These are phyloP conservation scores for Todiramphus chloris DNA, from an alignment of 2,113 vertebrate species.

Conservation along the genomic window DNA sequence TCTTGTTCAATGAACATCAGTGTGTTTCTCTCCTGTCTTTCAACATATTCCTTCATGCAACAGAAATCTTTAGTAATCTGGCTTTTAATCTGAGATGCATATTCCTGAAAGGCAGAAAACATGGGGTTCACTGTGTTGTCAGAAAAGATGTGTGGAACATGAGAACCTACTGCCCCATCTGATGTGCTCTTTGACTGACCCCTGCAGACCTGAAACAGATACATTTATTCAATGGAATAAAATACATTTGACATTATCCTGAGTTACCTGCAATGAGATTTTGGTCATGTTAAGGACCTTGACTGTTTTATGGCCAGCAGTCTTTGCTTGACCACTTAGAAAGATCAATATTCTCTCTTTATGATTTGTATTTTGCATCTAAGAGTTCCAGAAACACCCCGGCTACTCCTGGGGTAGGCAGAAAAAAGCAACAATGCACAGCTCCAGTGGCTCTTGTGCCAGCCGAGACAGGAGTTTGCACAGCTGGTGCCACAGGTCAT, in stretches of 20 bases:
- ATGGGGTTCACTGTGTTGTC: neutral
- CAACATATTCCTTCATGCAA: conserved; percentile 57
- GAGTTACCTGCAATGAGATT: neutral
- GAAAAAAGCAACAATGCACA: neutral
- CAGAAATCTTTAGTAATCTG: conserved; percentile 47
- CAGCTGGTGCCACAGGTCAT: neutral
- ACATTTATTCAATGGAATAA: neutral
- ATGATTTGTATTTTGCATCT: neutral
- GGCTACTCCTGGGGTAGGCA: neutral
- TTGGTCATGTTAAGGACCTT: neutral
- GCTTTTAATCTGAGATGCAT: conserved; percentile 34
- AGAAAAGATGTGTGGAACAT: neutral
- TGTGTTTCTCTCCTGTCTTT: conserved; percentile 44
- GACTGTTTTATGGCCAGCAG: neutral
- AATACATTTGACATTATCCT: neutral
- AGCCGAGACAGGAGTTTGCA: neutral
- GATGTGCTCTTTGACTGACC: neutral
- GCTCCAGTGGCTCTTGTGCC: neutral
- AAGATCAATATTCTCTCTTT: neutral
- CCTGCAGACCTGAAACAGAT: neutral
- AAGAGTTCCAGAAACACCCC: neutral
- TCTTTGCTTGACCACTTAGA: neutral
- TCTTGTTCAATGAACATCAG: conserved; percentile 43
- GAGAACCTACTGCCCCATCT: neutral
- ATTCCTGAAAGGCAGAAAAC: conserved; percentile 45